phyloP scores from a whole-genome alignment of 1,140 invertebrate species.

The Eriocheir sinensis region DNA sequence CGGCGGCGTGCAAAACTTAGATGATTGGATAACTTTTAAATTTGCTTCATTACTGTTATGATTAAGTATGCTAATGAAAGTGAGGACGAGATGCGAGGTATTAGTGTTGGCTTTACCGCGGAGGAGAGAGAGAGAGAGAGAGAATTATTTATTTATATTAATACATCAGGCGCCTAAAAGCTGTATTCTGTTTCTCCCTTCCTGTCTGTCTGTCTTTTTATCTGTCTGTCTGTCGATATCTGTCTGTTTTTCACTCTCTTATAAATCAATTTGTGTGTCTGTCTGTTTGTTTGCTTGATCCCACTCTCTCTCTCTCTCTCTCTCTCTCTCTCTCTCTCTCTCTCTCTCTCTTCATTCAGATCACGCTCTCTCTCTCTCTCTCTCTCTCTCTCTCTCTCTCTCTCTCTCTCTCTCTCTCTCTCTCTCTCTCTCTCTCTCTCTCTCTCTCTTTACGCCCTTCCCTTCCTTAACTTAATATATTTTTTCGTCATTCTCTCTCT shows the following conservation, averaged over 20 bases:
- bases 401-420: background rate
- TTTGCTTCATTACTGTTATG: constrained; percentile 1
- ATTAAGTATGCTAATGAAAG: constrained; percentile 5
- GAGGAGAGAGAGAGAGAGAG: background rate
- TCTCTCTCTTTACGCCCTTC: too few relatives aligned
- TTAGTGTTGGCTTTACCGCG: background rate
- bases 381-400: background rate
- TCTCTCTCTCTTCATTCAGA: too few relatives aligned
- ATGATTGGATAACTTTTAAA: background rate
- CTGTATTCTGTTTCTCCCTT: background rate
- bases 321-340: background rate
- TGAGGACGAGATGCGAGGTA: background rate
- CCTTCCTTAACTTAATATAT: too few relatives aligned
- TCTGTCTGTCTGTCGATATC: background rate
- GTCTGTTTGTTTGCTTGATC: background rate
- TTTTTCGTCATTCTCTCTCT: too few relatives aligned
- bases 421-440: background rate
- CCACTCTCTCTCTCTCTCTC: background rate
- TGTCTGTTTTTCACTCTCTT: too few relatives aligned
- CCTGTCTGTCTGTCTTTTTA: background rate
- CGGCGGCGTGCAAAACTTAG: background rate
- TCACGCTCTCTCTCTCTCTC: background rate
- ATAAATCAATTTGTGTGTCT: background rate
- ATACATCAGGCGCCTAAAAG: too few relatives aligned
- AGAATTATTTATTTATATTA: too few relatives aligned